A percentile compares a stretch with the other conserved stretches of the same genome.
phyloP scores from a whole-genome alignment of 2,888 invertebrate species.

The Rhaphigaster nebulosa region DNA sequence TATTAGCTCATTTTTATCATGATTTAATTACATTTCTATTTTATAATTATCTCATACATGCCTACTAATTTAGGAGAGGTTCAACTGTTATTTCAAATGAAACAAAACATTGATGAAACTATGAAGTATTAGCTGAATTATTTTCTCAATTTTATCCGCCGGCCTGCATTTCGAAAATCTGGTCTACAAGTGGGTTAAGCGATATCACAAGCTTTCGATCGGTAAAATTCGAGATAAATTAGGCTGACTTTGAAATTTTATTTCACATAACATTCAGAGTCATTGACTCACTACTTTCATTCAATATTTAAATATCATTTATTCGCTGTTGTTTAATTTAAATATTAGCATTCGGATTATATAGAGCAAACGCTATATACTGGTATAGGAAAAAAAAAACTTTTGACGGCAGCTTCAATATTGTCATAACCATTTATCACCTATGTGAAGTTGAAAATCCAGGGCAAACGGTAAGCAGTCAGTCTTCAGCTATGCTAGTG shows the following conservation, averaged over 20 bases:
- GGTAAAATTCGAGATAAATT: not conserved
- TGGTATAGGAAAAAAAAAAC: not conserved
- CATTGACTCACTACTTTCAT: not conserved
- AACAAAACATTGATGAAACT: too few species aligned
- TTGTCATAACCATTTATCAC: not conserved
- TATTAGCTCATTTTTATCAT: too few species aligned
- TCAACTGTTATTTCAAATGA: too few species aligned
- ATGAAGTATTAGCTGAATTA: too few species aligned
- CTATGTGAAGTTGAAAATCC: not conserved
- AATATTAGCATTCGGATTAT: not conserved
- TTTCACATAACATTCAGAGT: not conserved
- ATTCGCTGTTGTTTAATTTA: not conserved
- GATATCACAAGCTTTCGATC: not conserved
- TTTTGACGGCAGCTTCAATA: not conserved
- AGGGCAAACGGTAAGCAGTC: not conserved
- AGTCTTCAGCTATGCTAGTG: conserved; percentile 11
- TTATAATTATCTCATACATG: too few species aligned
- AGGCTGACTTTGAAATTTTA: not conserved
- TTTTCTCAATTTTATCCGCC: too few species aligned
- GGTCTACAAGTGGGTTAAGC: too few species aligned
- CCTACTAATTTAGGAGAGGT: too few species aligned
- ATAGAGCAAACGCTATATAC: not conserved
- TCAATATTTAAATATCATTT: not conserved
- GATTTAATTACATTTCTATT: too few species aligned
- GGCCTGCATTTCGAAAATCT: too few species aligned